Percentiles rank a stretch among this genome's conserved stretches.
These are phyloP conservation scores for Astreopora myriophthalma DNA, from an alignment of 64 coral and sea anemone species.

Conservation along the genomic window DNA sequence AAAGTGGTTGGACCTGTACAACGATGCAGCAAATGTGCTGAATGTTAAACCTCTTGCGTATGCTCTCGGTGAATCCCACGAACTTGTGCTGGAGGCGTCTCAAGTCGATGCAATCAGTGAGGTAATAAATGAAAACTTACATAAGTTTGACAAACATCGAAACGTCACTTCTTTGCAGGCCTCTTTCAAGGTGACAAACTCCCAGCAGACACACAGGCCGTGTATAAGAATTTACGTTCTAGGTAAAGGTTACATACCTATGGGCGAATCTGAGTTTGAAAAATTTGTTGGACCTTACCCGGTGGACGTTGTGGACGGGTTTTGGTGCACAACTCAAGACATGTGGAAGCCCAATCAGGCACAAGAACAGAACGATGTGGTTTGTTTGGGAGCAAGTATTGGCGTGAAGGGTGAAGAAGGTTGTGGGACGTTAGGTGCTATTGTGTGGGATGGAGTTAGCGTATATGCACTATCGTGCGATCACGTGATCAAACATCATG, in stretches of 20 bases:
- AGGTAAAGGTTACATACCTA: constrained; percentile 26
- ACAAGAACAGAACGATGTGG: not conserved
- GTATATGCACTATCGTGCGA: constrained; percentile 10
- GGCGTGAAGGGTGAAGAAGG: not conserved
- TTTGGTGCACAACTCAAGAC: not conserved
- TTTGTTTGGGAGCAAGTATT: constrained; percentile 22
- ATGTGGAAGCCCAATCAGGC: not conserved
- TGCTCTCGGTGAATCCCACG: not conserved
- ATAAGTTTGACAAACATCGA: not conserved
- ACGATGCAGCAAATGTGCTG: not conserved
- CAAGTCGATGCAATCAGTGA: not conserved
- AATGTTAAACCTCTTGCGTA: not conserved
- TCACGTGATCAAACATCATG: constrained; percentile 18
- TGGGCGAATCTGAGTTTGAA: not conserved
- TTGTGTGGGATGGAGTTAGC: not conserved
- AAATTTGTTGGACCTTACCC: not conserved
- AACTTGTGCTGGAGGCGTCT: not conserved
- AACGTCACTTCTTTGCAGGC: constrained; percentile 25
- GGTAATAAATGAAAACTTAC: not conserved
- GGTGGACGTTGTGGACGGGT: constrained; percentile 35
- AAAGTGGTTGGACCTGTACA: not conserved
- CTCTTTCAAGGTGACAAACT: constrained; percentile 21
- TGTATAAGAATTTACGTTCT: constrained; percentile 39
- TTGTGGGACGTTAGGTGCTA: not conserved
- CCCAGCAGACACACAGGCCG: not conserved